These are phyloP conservation scores for Lycaon pictus DNA, from an alignment of 2,113 vertebrate genomes.

Conservation along the genomic window DNA sequence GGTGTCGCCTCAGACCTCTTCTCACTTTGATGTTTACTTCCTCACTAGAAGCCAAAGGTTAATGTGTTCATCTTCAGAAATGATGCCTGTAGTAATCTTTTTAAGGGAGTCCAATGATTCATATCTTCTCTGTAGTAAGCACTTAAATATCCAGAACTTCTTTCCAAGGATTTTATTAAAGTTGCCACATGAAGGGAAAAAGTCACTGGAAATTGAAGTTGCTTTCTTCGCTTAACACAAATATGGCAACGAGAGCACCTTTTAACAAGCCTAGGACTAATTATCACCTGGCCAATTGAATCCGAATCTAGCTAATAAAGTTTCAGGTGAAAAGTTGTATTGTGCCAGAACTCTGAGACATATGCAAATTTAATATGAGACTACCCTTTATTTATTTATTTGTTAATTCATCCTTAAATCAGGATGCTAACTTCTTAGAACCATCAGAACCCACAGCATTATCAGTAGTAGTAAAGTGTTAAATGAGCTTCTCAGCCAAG, in stretches of 20 bases:
- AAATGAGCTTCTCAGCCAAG: constrained; percentile 64
- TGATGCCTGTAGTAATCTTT: constrained; percentile 79
- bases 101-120: constrained; percentile 69
- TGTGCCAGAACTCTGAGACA: constrained; percentile 65
- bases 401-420: constrained; percentile 64
- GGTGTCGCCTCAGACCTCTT: constrained; percentile 51
- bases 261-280: constrained; percentile 69
- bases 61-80: constrained; percentile 82
- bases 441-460: constrained; percentile 51
- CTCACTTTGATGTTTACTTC: constrained; percentile 80
- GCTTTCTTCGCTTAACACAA: constrained; percentile 78
- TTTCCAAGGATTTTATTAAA: constrained; percentile 82
- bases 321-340: constrained; percentile 64
- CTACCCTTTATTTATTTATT: neutral
- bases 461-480: constrained; percentile 58
- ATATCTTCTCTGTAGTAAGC: constrained; percentile 73
- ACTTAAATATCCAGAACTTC: constrained; percentile 86
- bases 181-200: constrained; percentile 72
- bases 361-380: constrained; percentile 67
- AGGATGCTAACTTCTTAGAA: constrained; percentile 74
- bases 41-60: constrained; percentile 87
- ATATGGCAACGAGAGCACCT: constrained; percentile 79
- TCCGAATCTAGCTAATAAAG: constrained; percentile 53
- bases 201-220: constrained; percentile 64
- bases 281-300: constrained; percentile 81